These are phyloP conservation scores for Drosophila murphyi DNA, from an alignment of 1,140 invertebrate species.

Conservation along the genomic window DNA sequence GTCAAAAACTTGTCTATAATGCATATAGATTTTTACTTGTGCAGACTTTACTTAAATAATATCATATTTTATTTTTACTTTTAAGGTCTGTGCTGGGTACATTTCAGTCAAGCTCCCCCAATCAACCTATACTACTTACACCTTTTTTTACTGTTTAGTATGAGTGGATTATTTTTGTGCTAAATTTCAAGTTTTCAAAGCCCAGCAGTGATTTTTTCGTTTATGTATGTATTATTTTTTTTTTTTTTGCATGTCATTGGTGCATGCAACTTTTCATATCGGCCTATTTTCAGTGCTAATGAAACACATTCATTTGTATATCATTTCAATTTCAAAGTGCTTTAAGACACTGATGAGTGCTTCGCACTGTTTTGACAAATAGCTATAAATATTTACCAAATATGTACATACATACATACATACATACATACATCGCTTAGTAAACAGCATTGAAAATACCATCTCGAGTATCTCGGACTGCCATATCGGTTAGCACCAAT, in stretches of 20 bases:
- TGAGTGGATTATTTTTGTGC: conserved; percentile 19
- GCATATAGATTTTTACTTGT: background rate
- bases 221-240: conserved; percentile 7
- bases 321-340: background rate
- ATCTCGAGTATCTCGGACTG: conserved; percentile 1
- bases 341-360: background rate
- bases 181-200: conserved; percentile 31
- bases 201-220: conserved; percentile 12
- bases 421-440: background rate
- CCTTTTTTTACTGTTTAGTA: background rate
- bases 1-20: too few species aligned
- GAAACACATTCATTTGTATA: conserved; percentile 12
- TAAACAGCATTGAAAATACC: background rate
- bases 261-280: conserved; percentile 16
- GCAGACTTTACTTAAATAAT: background rate
- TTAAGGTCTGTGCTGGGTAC: conserved; percentile 7
- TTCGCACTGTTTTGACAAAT: background rate
- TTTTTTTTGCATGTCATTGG: background rate
- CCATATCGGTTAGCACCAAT: conserved; percentile 22
- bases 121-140: background rate
- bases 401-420: background rate
- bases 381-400: background rate
- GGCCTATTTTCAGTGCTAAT: conserved; percentile 13
- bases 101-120: background rate
- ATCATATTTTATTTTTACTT: conserved; percentile 10